These are phyloP conservation scores for Hedychridium roseum DNA, from an alignment of 2,888 invertebrate genomes.

Conservation along the genomic window DNA sequence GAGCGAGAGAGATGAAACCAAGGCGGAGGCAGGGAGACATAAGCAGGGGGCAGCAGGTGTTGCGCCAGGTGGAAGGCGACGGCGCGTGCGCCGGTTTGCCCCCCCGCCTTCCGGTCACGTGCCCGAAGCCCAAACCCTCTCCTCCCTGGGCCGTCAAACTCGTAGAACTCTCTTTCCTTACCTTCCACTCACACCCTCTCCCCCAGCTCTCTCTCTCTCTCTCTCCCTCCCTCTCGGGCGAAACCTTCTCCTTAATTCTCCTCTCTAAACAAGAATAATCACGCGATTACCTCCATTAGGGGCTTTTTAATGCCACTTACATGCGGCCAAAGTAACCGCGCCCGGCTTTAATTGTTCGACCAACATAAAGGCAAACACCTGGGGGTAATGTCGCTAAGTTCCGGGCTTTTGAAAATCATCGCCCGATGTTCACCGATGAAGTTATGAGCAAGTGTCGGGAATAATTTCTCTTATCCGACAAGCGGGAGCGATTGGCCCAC, in stretches of 20 bases:
- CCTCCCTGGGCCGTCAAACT: constrained; percentile 27
- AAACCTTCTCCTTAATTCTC: constrained; percentile 3
- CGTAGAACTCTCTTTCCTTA: constrained; percentile 22
- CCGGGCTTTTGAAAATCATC: too few relatives aligned
- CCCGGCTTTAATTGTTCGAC: too few relatives aligned
- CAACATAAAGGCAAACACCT: too few relatives aligned
- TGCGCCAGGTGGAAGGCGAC: constrained; percentile 60
- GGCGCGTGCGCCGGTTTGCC: constrained; percentile 56
- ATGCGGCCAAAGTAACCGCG: too few relatives aligned
- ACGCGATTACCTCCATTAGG: too few relatives aligned
- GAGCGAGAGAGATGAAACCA: constrained; percentile 36
- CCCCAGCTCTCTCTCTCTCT: constrained; percentile 13
- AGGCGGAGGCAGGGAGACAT: constrained; percentile 40
- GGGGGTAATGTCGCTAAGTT: too few relatives aligned
- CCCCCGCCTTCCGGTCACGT: constrained; percentile 55
- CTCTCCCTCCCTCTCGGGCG: constrained; percentile 7
- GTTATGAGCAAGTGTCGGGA: too few relatives aligned
- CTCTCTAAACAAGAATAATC: too few relatives aligned
- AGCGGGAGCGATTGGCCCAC: too few relatives aligned
- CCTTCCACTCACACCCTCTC: constrained; percentile 22
- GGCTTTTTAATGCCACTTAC: too few relatives aligned
- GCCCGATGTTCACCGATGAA: too few relatives aligned
- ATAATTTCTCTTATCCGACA: too few relatives aligned
- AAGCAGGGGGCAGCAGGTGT: constrained; percentile 62
- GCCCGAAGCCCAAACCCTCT: constrained; percentile 41